These are phyloP conservation scores for Scolanthus callimorphus DNA, from an alignment of 92 coral and sea anemone species.

Conservation along the genomic window DNA sequence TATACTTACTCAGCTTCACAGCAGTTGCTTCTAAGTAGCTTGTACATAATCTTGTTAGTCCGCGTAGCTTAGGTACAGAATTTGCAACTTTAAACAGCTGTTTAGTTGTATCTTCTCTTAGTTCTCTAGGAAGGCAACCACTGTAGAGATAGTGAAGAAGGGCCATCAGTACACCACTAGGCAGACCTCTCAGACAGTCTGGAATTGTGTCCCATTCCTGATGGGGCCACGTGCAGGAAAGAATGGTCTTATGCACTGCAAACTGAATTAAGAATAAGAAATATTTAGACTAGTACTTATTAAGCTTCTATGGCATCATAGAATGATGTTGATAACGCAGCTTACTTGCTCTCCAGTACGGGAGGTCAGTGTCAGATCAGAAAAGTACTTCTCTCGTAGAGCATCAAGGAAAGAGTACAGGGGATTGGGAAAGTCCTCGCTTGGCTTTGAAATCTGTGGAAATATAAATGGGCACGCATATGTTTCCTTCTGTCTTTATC, in stretches of 20 bases:
- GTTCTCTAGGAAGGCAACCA: slow-evolving; percentile 47
- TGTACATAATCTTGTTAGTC: slow-evolving; percentile 44
- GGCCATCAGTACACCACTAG: slow-evolving; percentile 46
- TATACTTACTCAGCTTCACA: slow-evolving; percentile 65
- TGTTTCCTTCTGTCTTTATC: no score
- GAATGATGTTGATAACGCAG: no score
- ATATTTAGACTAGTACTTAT: no score
- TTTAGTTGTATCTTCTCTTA: slow-evolving; percentile 52
- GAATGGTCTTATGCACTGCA: slow-evolving; percentile 65
- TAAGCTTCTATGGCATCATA: no score
- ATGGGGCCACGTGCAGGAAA: slow-evolving; percentile 54
- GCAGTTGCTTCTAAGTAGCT: slow-evolving; percentile 77
- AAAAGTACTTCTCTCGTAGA: slow-evolving; percentile 48
- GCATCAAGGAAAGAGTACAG: slow-evolving; percentile 73
- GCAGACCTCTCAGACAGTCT: slow-evolving; percentile 35
- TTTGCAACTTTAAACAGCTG: slow-evolving; percentile 31
- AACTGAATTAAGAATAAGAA: no score
- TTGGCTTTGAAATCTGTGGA: no score
- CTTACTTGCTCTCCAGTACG: slow-evolving; percentile 65
- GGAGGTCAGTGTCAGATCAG: slow-evolving; percentile 62
- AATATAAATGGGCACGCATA: no score
- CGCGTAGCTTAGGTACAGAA: slow-evolving; percentile 28
- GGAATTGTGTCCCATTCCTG: slow-evolving; percentile 61
- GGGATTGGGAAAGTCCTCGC: no score
- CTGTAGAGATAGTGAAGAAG: slow-evolving; percentile 64